Base-by-base conservation (phyloP, 1,140 invertebrate genomes). In the Holotrichia oblita region DNA sequence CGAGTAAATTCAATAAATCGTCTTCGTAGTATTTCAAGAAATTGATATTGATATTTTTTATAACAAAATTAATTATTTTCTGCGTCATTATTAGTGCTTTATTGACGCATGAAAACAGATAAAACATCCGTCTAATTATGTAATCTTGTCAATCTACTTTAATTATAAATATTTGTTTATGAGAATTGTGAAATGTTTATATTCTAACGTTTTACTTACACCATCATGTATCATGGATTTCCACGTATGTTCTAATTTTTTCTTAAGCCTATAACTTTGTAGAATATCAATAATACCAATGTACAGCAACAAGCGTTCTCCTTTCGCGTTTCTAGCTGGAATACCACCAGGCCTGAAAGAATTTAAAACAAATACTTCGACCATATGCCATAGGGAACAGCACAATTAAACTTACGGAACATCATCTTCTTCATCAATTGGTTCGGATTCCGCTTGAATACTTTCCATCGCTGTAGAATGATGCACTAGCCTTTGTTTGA, bases 241-340 rank as follows among this genome's bases (percentile, higher is more conserved):
- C 91, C 97, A 96, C 10, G 97, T 98, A 88, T 99, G 98, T 88
- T 99, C 98, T 78, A 99, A 89, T 88, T 99, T 99, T 89, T 99
- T 99, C 86, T 96, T 95, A 34, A 99, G 90, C 78, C 97, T 91
- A 88, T 99, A 99, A 84, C 96, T 98, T 90, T 99, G 98, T 80
- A 99, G 91, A 87, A 99, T 99, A 88, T 99, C 98, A 85, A 99
- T 99, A 84, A 99, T 94, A 85, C 98, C 98, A 78, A 99, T 90
- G 88, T 97, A 99, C n/a, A 99, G 89, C 78, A 99, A 89, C 6
- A 99, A 90, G 69, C 98, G 91, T 88, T 99, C 98, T 59, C 99
- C 99, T 88, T 97, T 97, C 34, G 93, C 92, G 89, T 98, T 99
- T 84, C 97, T 90, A 6, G 98, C 98, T 69, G 98, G 98, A 86